These are phyloP conservation scores for Trachemys scripta DNA, from an alignment of 2,113 vertebrate genomes.

Conservation along the genomic window DNA sequence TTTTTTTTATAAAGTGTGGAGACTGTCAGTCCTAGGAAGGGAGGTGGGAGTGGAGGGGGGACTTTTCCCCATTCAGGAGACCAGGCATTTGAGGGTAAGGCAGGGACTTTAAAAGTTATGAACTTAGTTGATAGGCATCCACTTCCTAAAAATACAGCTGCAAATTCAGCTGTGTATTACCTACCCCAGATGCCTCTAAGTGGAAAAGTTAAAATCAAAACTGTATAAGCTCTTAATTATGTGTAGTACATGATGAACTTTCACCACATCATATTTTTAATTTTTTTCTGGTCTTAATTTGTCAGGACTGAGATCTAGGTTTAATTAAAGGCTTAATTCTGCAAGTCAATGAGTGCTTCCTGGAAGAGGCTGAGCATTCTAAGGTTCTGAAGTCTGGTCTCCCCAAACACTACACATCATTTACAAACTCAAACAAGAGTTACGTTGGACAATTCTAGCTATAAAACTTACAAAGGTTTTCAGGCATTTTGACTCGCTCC, in stretches of 20 bases:
- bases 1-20: neutral
- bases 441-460: neutral
- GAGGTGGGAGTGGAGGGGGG: too few relatives aligned
- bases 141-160: neutral
- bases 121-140: neutral
- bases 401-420: neutral
- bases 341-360: conserved; percentile 26
- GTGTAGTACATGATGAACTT: neutral
- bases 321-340: conserved; percentile 35
- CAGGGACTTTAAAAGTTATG: neutral
- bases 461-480: neutral
- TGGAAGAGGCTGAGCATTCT: conserved; percentile 43
- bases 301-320: conserved; percentile 28
- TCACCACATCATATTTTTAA: neutral
- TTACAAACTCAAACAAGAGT: neutral
- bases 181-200: neutral
- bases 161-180: neutral
- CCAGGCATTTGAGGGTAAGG: neutral
- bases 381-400: conserved; percentile 11
- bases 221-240: neutral
- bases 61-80: neutral
- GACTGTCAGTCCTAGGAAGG: neutral
- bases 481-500: conserved; percentile 7
- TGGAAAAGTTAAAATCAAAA: neutral
- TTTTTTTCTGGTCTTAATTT: conserved; percentile 22